Evolutionary conservation across 2,113 vertebrate genomes (phyloP).

Genomic region (Myrmecophaga tridactyla): DNA sequence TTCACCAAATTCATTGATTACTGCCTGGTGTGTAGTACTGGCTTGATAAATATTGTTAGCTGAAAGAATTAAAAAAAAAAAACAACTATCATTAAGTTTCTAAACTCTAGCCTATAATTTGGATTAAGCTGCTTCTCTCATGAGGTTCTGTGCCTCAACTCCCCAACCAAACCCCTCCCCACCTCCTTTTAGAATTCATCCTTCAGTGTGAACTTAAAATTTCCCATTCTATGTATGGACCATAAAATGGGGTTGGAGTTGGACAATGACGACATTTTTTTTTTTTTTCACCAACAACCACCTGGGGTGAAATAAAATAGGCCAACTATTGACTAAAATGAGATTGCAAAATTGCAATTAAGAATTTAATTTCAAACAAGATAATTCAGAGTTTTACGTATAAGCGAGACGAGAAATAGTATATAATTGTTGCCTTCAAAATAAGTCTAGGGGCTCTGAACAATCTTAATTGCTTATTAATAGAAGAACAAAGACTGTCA

Average conservation of each 20-base stretch:
- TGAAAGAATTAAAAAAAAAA: too few species aligned
- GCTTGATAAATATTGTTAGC: not conserved
- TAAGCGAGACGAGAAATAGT: not conserved
- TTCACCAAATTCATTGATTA: not conserved
- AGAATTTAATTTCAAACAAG: conserved; percentile 6
- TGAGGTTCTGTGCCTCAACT: not conserved
- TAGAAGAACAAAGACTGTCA: not conserved
- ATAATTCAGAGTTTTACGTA: not conserved
- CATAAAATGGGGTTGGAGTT: not conserved
- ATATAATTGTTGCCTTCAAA: not conserved
- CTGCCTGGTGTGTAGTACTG: not conserved
- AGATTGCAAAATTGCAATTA: not conserved
- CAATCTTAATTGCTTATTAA: not conserved
- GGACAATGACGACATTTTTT: not conserved
- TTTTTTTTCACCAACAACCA: not conserved
- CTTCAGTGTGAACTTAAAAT: not conserved
- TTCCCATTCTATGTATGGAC: too few species aligned
- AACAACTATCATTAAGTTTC: not conserved
- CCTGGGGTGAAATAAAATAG: not conserved
- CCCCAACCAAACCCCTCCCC: fast-evolving
- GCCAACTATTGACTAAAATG: not conserved
- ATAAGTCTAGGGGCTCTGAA: not conserved
- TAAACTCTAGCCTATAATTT: not conserved
- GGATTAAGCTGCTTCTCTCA: not conserved
- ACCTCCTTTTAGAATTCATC: not conserved